Conservation (phyloP, 2,797 vertebrate species). For the Brachymystax lenok region DNA sequence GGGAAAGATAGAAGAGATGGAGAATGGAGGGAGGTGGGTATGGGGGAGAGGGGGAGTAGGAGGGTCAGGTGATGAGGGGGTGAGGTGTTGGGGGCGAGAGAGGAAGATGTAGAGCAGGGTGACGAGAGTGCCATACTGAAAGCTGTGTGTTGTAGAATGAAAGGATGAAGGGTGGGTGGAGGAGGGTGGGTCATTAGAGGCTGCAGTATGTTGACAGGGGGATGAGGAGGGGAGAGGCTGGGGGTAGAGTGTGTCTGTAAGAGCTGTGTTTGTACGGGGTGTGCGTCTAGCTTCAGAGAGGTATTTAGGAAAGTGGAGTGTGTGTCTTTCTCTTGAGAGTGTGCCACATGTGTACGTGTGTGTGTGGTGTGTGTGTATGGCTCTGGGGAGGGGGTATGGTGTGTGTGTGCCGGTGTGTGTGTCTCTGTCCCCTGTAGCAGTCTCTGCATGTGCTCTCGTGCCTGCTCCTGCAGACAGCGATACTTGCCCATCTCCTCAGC, state of each 20-base stretch:
- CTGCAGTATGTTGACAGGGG: conserved; percentile 38
- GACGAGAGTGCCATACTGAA: conserved; percentile 70
- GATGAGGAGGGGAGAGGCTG: conserved; percentile 58
- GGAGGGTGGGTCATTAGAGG: conserved; percentile 63
- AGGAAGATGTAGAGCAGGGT: conserved; percentile 59
- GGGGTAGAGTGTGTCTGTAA: neutral
- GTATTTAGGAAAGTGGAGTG: conserved; percentile 67
- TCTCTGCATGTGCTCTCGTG: conserved; percentile 96
- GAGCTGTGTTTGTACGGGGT: too few species aligned
- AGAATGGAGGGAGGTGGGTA: conserved; percentile 57
- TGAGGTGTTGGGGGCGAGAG: conserved; percentile 61
- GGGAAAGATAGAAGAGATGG: conserved; percentile 58
- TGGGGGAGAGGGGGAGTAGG: conserved; percentile 75
- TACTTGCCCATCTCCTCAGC: conserved; percentile 97
- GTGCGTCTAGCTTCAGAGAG: conserved; percentile 13
- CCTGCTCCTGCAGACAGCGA: conserved; percentile 90
- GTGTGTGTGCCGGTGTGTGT: conserved; percentile 24
- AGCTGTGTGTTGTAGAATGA: conserved; percentile 81
- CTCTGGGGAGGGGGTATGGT: conserved; percentile 20
- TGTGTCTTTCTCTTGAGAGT: conserved; percentile 54
- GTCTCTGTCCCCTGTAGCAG: conserved; percentile 75
- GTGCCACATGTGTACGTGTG: conserved; percentile 34
- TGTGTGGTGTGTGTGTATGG: conserved; percentile 16
- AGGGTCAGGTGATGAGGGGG: conserved; percentile 64
- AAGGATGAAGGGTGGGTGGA: conserved; percentile 70